A percentile compares a stretch with the other conserved stretches of the same genome.
These are phyloP conservation scores for Coracias cyanogaster DNA, from an alignment of 2,797 vertebrate genomes.

Conservation along the genomic window DNA sequence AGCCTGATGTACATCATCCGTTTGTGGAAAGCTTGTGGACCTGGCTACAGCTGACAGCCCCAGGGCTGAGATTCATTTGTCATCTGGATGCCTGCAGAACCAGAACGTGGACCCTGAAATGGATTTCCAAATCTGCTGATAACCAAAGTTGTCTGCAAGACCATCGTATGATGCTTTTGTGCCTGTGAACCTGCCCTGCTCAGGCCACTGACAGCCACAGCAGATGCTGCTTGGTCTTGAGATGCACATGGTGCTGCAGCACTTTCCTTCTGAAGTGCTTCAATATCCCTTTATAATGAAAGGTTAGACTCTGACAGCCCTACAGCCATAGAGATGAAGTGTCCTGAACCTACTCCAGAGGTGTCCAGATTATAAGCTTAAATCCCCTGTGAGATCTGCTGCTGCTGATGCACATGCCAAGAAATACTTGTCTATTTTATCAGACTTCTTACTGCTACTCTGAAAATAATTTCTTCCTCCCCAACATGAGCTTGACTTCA, in stretches of 20 bases:
- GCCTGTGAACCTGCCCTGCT: background rate
- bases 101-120: accelerated
- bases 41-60: background rate
- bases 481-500: background rate
- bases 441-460: background rate
- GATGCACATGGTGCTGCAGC: accelerated
- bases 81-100: background rate
- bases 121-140: background rate
- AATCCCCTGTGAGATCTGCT: background rate
- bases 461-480: background rate
- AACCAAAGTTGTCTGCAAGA: background rate
- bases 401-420: accelerated
- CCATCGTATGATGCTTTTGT: accelerated
- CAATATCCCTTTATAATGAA: background rate
- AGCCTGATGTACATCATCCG: background rate
- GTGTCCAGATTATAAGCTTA: background rate
- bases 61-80: background rate
- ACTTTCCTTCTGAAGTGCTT: background rate
- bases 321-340: background rate
- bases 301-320: background rate
- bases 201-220: background rate
- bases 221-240: background rate
- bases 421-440: background rate
- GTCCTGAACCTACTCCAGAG: background rate
- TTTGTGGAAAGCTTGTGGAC: background rate